Base-by-base conservation (phyloP, 2,888 invertebrate species). In the Ecliptopera silaceata region DNA sequence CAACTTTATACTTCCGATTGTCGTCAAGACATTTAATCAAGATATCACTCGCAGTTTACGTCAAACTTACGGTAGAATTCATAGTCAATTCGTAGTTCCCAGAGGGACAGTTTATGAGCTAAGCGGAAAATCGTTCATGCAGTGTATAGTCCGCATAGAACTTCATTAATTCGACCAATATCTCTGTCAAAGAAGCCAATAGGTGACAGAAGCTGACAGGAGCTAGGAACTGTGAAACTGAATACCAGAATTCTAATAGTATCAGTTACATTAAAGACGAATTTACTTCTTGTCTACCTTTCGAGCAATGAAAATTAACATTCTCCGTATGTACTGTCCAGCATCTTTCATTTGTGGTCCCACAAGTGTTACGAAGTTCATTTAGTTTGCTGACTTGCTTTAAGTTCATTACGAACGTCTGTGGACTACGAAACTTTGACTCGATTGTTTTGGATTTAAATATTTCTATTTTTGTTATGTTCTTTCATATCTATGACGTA, bases 341-440 rank as follows among this genome's bases (percentile, higher is more conserved):
- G 5, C 43, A 29, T 15, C 31, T n/a, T 31, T 15, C n/a, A 44
- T 17, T 29, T 12, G 31, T 54, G 17, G 29, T 2, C 15, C 46
- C 38, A 36, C 41, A 51, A 60, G 50, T 57, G 55, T 58, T 49
- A 58, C 54, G 6, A 57, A 61, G 48, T 56, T 51, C 34, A 64
- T 62, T 63, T 59, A 46, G 61, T 60, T 63, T 59, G 54, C 42
- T 43, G 49, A 56, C 52, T 64, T 47, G 54, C 50, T 47, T n/a
- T 49, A 60, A 61, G 52, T 59, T 36, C 49, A 60, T 66, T 52
- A 51, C 56, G 56, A 55, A 48, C 55, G 54, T 58, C 45, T 22
- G 50, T 29, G 41, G 46, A 44, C 48, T 48, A 46, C 46, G 51
- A 44, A 62, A 62, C 56, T 65, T 59, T 17, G 45, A 52, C 52